phyloP scores from a whole-genome alignment of 2,888 invertebrate genomes.

The Drosophila neoperkinsi region DNA sequence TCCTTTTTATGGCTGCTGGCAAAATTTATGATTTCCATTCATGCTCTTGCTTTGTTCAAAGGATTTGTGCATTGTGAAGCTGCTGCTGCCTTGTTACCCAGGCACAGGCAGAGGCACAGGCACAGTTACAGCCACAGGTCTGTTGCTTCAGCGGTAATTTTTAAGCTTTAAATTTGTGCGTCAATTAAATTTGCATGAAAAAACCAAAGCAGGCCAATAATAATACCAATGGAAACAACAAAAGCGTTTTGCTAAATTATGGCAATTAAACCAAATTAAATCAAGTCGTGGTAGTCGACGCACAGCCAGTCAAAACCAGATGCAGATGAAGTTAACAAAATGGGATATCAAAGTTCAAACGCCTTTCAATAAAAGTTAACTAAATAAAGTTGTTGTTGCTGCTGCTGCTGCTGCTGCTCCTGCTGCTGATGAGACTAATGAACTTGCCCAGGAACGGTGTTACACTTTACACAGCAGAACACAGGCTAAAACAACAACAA shows the following conservation, averaged over 20 bases:
- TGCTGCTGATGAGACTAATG: slow-evolving; percentile 67
- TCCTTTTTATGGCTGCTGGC: slow-evolving; percentile 76
- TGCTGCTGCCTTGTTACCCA: slow-evolving; percentile 48
- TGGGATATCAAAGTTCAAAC: slow-evolving; percentile 77
- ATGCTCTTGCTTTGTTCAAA: slow-evolving; percentile 67
- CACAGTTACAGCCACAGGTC: neutral
- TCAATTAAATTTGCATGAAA: slow-evolving; percentile 67
- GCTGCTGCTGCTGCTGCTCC: slow-evolving; percentile 16
- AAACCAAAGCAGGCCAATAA: slow-evolving; percentile 46
- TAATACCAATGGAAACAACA: slow-evolving; percentile 34
- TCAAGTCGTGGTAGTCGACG: slow-evolving; percentile 19
- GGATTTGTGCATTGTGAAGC: slow-evolving; percentile 69
- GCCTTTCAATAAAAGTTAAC: slow-evolving; percentile 70
- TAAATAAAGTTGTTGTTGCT: slow-evolving; percentile 56
- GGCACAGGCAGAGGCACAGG: neutral
- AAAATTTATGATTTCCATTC: slow-evolving; percentile 77
- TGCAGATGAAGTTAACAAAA: slow-evolving; percentile 50
- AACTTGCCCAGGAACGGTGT: slow-evolving; percentile 51
- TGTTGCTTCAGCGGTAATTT: slow-evolving; percentile 34
- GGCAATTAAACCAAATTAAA: slow-evolving; percentile 77
- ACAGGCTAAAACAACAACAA: slow-evolving; percentile 21
- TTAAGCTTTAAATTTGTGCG: slow-evolving; percentile 68
- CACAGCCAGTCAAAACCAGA: slow-evolving; percentile 25
- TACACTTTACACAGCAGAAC: slow-evolving; percentile 27
- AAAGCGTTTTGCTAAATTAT: slow-evolving; percentile 60